phyloP scores from a whole-genome alignment of 2,113 vertebrate species.

The Sardina pilchardus region DNA sequence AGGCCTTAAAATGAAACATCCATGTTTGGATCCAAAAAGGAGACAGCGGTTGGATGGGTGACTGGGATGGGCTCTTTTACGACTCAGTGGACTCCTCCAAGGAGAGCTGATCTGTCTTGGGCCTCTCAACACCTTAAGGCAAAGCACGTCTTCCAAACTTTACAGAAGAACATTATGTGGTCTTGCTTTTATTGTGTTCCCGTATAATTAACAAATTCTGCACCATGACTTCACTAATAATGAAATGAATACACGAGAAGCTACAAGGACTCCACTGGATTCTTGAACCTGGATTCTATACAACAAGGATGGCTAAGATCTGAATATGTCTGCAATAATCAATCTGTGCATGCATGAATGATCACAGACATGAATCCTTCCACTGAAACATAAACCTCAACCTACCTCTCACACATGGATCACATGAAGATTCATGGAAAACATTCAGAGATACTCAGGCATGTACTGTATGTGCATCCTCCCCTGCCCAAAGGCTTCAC shows the following conservation, averaged over 20 bases:
- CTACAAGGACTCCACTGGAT: not conserved
- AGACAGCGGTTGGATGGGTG: not conserved
- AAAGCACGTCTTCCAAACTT: not conserved
- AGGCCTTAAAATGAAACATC: slow-evolving; percentile 14
- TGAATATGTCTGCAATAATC: not conserved
- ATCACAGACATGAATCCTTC: not conserved
- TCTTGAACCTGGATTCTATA: not conserved
- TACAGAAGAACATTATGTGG: not conserved
- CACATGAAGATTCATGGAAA: not conserved
- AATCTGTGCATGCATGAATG: not conserved
- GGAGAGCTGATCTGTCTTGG: not conserved
- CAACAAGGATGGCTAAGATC: not conserved
- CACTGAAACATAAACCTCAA: no score
- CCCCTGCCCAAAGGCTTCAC: not conserved
- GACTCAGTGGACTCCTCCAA: not conserved
- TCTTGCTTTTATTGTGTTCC: not conserved
- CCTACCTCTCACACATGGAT: no score
- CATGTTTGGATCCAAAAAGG: slow-evolving; percentile 13
- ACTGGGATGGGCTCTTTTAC: not conserved
- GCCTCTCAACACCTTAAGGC: not conserved
- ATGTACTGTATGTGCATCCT: not conserved
- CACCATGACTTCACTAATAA: not conserved
- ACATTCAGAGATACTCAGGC: not conserved
- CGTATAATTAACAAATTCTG: not conserved
- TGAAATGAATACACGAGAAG: not conserved